Percentiles rank a stretch among this genome's conserved stretches.
phyloP scores from a whole-genome alignment of 2,888 invertebrate genomes.

The Boloria euphrosyne region DNA sequence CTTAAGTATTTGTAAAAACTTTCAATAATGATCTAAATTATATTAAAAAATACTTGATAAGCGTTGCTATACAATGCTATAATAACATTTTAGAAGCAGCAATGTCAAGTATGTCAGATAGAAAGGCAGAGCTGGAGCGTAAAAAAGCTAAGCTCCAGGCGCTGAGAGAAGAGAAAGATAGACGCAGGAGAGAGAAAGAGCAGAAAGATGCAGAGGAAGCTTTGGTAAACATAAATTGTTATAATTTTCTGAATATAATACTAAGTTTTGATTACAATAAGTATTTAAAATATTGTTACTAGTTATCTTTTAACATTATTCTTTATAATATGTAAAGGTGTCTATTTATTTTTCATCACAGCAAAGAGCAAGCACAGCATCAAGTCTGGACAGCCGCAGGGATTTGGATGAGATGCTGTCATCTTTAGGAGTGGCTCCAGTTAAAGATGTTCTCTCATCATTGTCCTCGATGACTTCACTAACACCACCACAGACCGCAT shows the following conservation, averaged over 20 bases:
- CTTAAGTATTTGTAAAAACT: no score
- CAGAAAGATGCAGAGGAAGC: slow-evolving; percentile 92
- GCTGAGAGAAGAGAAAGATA: slow-evolving; percentile 93
- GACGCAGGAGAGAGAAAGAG: slow-evolving; percentile 92
- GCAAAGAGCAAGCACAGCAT: slow-evolving; percentile 79
- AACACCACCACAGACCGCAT: slow-evolving; percentile 90
- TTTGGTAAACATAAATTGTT: slow-evolving; percentile 57
- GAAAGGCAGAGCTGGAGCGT: slow-evolving; percentile 95
- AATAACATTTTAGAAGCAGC: slow-evolving; percentile 42
- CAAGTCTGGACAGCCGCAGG: slow-evolving; percentile 77
- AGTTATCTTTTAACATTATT: neutral
- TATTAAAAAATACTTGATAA: no score
- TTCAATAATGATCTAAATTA: no score
- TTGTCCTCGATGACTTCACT: slow-evolving; percentile 91
- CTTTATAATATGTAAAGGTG: neutral
- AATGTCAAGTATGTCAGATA: slow-evolving; percentile 88
- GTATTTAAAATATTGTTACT: no score
- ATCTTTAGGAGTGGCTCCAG: slow-evolving; percentile 92
- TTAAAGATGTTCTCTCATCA: slow-evolving; percentile 92
- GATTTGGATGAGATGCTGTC: slow-evolving; percentile 94
- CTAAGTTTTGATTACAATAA: neutral
- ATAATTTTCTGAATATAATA: neutral
- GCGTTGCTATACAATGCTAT: neutral
- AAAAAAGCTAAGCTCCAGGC: slow-evolving; percentile 96
- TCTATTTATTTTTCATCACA: slow-evolving; percentile 41